A percentile compares a stretch with the other conserved stretches of the same genome.
These are phyloP conservation scores for Cyprinella venusta DNA, from an alignment of 2,797 vertebrate genomes.

Conservation along the genomic window DNA sequence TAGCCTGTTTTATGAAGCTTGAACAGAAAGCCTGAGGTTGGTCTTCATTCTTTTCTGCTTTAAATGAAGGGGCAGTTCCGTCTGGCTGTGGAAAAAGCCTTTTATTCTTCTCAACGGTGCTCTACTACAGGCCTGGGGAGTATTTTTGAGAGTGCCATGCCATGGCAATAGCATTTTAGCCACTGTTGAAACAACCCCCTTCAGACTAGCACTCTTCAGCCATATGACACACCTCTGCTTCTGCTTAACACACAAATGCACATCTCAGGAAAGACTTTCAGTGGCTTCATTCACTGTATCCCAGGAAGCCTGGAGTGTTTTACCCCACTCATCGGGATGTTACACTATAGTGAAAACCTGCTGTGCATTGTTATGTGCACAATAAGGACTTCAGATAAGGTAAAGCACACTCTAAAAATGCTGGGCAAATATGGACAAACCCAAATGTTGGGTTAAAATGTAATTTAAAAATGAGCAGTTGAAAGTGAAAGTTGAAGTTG, in stretches of 20 bases:
- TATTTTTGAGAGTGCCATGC: constrained; percentile 62
- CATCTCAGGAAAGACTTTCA: constrained; percentile 1
- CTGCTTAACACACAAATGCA: constrained; percentile 46
- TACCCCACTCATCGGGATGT: background rate
- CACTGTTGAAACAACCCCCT: constrained; percentile 68
- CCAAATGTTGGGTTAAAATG: too few relatives aligned
- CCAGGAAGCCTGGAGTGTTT: constrained; percentile 13
- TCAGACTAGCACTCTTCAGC: constrained; percentile 68
- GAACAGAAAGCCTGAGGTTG: constrained; percentile 61
- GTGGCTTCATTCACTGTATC: constrained; percentile 16
- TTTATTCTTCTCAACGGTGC: constrained; percentile 66
- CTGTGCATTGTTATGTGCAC: background rate
- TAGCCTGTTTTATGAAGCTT: constrained; percentile 3
- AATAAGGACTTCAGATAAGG: background rate
- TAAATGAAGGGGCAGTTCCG: constrained; percentile 56
- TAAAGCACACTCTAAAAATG: background rate
- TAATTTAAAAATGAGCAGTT: too few relatives aligned
- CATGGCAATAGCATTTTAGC: constrained; percentile 42
- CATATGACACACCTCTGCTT: constrained; percentile 74
- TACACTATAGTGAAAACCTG: background rate
- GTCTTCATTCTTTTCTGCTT: constrained; percentile 52
- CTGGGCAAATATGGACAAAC: too few relatives aligned
- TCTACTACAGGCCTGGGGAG: constrained; percentile 63
- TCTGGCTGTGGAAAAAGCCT: constrained; percentile 65
- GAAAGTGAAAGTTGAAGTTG: too few relatives aligned